These are phyloP conservation scores for Julus scandinavius DNA, from an alignment of 2,888 invertebrate genomes.

Conservation along the genomic window DNA sequence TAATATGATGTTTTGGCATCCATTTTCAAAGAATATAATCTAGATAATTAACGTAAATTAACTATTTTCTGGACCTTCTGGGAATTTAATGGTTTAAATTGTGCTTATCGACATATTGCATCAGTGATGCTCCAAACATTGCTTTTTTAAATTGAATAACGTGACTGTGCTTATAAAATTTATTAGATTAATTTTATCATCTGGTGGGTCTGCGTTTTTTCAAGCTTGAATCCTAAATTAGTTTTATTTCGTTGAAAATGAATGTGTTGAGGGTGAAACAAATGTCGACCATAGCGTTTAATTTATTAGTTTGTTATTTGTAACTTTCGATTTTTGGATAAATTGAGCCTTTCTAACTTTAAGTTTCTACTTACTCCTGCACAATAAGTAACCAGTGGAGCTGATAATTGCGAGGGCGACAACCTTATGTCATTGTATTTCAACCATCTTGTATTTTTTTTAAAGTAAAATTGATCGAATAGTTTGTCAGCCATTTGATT, in stretches of 20 bases:
- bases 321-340: background rate
- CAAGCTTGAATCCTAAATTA: background rate
- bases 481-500: constrained; percentile 25
- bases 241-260: background rate
- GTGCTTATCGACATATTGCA: no score
- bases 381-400: background rate
- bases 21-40: background rate
- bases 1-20: no score
- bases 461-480: constrained; percentile 18
- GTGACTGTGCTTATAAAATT: no score
- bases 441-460: background rate
- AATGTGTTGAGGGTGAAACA: background rate
- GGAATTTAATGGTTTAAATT: background rate
- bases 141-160: no score
- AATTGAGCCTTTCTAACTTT: background rate
- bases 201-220: background rate
- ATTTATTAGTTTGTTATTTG: background rate
- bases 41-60: background rate
- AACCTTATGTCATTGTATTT: constrained; percentile 11
- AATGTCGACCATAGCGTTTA: background rate
- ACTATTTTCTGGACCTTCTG: background rate
- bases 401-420: background rate
- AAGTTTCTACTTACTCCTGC: background rate
- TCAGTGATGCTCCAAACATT: no score
- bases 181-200: background rate